phyloP scores from a whole-genome alignment of 2,797 vertebrate genomes.

The Potorous gilbertii region DNA sequence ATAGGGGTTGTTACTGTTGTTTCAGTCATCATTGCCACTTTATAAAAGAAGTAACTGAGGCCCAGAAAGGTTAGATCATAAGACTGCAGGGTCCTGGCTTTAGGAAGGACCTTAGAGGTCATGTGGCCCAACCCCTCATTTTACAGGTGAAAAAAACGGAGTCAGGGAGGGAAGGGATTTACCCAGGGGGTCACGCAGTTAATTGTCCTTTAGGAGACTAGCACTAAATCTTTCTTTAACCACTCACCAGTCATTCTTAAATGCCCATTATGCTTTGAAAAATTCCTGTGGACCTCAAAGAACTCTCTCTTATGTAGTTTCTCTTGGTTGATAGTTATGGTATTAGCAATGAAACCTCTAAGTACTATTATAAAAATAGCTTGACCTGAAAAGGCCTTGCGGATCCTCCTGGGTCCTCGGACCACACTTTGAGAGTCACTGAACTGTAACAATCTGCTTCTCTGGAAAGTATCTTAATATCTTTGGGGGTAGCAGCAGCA shows the following conservation, averaged over 20 bases:
- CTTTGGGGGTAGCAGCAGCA: too few species aligned
- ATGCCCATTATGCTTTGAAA: not conserved
- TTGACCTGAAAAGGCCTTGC: not conserved
- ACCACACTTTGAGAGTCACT: not conserved
- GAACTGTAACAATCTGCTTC: not conserved
- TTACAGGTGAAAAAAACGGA: not conserved
- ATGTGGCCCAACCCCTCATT: not conserved
- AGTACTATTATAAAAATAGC: not conserved
- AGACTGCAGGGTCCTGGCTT: not conserved
- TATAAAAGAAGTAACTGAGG: not conserved
- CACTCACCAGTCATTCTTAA: not conserved
- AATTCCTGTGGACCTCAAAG: not conserved
- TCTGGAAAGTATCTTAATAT: not conserved
- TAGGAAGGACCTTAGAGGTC: not conserved
- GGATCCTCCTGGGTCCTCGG: not conserved
- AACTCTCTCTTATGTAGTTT: not conserved
- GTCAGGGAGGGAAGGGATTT: not conserved
- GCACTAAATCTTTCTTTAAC: not conserved
- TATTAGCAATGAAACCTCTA: not conserved
- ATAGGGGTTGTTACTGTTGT: not conserved
- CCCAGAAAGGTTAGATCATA: not conserved
- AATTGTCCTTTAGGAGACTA: not conserved
- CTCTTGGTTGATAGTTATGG: not conserved
- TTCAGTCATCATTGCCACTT: not conserved
- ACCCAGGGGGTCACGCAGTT: not conserved